Conservation (phyloP, 2,888 invertebrate genomes). For the Coenonympha glycerion region DNA sequence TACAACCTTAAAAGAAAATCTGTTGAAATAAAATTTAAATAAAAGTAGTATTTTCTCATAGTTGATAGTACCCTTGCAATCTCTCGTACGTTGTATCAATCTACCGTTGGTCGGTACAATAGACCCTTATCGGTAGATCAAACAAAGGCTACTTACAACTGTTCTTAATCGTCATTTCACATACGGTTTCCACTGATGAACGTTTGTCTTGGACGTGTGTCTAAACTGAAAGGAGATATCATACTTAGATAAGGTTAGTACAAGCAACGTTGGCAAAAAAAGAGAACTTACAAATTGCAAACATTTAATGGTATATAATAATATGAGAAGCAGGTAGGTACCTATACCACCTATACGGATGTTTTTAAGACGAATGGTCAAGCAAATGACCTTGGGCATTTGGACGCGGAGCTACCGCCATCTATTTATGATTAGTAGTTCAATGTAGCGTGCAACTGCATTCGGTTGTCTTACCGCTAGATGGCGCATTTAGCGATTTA, state of each 20-base stretch:
- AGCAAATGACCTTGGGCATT: too few relatives aligned
- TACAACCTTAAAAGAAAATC: background rate
- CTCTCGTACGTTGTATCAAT: conserved; percentile 41
- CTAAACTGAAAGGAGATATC: conserved; percentile 48
- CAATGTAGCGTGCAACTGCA: too few relatives aligned
- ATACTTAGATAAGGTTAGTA: conserved; percentile 26
- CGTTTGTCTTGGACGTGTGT: conserved; percentile 47
- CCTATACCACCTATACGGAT: too few relatives aligned
- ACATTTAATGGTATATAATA: too few relatives aligned
- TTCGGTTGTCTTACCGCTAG: too few relatives aligned
- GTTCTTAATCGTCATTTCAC: conserved; percentile 75
- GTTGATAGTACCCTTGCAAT: conserved; percentile 27
- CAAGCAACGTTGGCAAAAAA: conserved; percentile 29
- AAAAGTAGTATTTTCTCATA: conserved; percentile 27
- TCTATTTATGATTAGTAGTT: too few relatives aligned
- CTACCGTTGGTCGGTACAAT: conserved; percentile 51
- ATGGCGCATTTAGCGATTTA: too few relatives aligned
- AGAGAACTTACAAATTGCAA: too few relatives aligned
- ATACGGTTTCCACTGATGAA: conserved; percentile 64
- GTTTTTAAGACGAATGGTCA: too few relatives aligned
- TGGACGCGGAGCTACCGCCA: too few relatives aligned
- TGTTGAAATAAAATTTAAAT: conserved; percentile 11
- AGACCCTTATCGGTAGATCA: conserved; percentile 59
- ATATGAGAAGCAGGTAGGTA: too few relatives aligned
- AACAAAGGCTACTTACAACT: conserved; percentile 75